These are phyloP conservation scores for Drosophila percnosoma DNA, from an alignment of 2,888 invertebrate genomes.

Conservation along the genomic window DNA sequence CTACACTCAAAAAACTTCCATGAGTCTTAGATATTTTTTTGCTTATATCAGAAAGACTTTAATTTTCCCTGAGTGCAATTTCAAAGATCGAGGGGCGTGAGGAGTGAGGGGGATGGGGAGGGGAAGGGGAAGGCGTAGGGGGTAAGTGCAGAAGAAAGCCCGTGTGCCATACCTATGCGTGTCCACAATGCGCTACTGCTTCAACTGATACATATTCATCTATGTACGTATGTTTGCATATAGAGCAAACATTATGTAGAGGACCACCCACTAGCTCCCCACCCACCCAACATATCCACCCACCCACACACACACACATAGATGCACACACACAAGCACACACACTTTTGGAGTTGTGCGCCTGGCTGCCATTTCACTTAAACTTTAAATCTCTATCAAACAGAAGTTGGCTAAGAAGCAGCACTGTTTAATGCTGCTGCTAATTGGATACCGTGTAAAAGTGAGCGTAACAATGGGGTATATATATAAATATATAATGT, in stretches of 20 bases:
- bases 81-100: neutral
- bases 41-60: neutral
- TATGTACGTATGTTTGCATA: neutral
- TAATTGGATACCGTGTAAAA: neutral
- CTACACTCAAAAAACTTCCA: too few relatives aligned
- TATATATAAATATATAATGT: too few relatives aligned
- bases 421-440: neutral
- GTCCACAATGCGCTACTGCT: slow-evolving; percentile 39
- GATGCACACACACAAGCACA: neutral
- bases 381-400: neutral
- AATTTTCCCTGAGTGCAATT: neutral
- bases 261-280: neutral
- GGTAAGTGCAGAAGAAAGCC: neutral
- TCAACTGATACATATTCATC: slow-evolving; percentile 46
- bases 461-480: neutral
- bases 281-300: neutral
- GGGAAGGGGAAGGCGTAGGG: too few relatives aligned
- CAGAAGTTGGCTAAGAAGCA: slow-evolving; percentile 1
- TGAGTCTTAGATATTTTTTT: too few relatives aligned
- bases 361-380: neutral
- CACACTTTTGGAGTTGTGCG: neutral
- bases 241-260: slow-evolving; percentile 27
- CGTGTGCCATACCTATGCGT: slow-evolving; percentile 15
- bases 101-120: neutral
- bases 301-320: neutral